phyloP scores from a whole-genome alignment of 1,140 invertebrate species.

The Eulimnadia texana region DNA sequence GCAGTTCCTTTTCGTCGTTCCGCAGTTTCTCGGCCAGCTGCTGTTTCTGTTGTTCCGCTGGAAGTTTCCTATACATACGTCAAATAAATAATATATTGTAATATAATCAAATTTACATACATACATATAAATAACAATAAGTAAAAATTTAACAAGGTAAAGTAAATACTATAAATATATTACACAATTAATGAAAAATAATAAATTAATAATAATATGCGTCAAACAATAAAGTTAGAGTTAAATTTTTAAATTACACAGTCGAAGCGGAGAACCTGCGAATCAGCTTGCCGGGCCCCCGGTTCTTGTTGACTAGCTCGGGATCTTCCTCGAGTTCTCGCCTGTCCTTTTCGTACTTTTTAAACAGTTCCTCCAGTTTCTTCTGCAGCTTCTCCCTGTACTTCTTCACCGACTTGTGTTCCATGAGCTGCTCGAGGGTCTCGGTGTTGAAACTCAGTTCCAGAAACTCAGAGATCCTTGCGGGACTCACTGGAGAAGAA shows the following conservation, averaged over 20 bases:
- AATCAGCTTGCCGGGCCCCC: conserved; percentile 34
- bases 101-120: too few species aligned
- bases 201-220: too few species aligned
- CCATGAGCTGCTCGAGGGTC: conserved; percentile 58
- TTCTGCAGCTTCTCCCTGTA: conserved; percentile 70
- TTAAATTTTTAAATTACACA: too few species aligned
- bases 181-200: too few species aligned
- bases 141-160: too few species aligned
- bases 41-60: neutral
- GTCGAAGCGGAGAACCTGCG: neutral
- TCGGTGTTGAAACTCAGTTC: conserved; percentile 51
- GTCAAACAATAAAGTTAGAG: too few species aligned
- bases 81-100: too few species aligned
- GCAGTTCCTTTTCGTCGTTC: conserved; percentile 56
- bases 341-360: conserved; percentile 68
- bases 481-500: conserved; percentile 20
- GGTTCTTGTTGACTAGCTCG: conserved; percentile 30
- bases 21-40: conserved; percentile 21
- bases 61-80: neutral
- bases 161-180: too few species aligned
- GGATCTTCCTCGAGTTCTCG: neutral
- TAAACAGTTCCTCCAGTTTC: conserved; percentile 63
- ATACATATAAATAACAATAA: too few species aligned
- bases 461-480: conserved; percentile 14
- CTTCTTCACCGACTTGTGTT: conserved; percentile 64